Conservation (phyloP, 2,797 vertebrate genomes). For the Hyperoplus lanceolatus region DNA sequence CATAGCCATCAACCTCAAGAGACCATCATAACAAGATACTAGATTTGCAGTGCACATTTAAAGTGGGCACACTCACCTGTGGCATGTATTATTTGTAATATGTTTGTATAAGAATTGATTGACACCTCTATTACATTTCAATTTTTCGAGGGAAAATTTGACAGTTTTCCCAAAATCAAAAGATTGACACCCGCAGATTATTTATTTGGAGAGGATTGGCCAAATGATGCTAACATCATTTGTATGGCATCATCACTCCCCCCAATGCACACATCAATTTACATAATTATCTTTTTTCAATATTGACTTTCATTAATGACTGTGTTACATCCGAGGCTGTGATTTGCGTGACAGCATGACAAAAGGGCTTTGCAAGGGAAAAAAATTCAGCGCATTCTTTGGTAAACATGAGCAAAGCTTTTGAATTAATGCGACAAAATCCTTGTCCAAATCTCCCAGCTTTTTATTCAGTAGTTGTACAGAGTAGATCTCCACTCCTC, state of each 20-base stretch:
- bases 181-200: constrained; percentile 10
- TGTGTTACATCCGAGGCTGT: constrained; percentile 50
- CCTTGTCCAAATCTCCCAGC: constrained; percentile 68
- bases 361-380: constrained; percentile 47
- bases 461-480: constrained; percentile 57
- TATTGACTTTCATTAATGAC: constrained; percentile 75
- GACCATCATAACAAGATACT: constrained; percentile 1
- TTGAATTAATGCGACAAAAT: constrained; percentile 70
- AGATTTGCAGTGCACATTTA: constrained; percentile 18
- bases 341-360: constrained; percentile 53
- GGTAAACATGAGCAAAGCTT: constrained; percentile 71
- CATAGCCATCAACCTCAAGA: not conserved
- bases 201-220: constrained; percentile 2
- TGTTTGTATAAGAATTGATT: constrained; percentile 27
- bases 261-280: constrained; percentile 51
- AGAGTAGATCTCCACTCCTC: constrained; percentile 59
- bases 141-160: constrained; percentile 26
- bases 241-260: constrained; percentile 24
- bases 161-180: constrained; percentile 1
- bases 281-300: constrained; percentile 71
- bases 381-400: constrained; percentile 61
- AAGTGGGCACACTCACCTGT: not conserved
- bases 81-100: constrained; percentile 35
- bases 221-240: constrained; percentile 35
- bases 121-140: not conserved